Conservation (phyloP, 2,797 vertebrate species). For the Anabacerthia variegaticeps region DNA sequence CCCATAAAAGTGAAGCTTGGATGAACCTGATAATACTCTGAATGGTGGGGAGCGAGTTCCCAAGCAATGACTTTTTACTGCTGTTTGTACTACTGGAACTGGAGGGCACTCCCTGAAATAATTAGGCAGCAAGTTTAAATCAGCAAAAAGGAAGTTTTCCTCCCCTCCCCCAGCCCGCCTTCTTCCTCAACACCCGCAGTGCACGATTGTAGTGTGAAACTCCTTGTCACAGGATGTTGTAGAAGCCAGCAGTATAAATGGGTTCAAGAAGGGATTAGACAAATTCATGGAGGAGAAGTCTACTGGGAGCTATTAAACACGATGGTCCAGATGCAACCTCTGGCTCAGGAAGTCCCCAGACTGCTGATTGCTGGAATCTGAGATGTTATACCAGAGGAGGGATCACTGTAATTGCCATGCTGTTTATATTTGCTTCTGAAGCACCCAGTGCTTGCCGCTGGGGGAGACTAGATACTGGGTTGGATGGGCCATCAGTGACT, state of each 20-base stretch:
- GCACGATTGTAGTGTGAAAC: not conserved
- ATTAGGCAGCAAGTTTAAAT: not conserved
- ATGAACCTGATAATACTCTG: not conserved
- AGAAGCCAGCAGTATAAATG: constrained; percentile 34
- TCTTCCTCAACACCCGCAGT: not conserved
- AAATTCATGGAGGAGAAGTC: constrained; percentile 30
- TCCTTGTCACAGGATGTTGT: constrained; percentile 41
- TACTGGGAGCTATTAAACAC: constrained; percentile 40
- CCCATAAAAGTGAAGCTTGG: not conserved
- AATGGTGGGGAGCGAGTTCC: not conserved
- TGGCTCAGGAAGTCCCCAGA: constrained; percentile 52
- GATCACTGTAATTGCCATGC: constrained; percentile 36
- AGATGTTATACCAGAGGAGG: constrained; percentile 30
- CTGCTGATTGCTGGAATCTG: constrained; percentile 48
- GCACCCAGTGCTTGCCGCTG: not conserved
- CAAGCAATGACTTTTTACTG: not conserved
- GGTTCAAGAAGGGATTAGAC: constrained; percentile 57
- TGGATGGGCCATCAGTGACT: not conserved
- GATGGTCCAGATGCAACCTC: constrained; percentile 63
- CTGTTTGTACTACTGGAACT: not conserved
- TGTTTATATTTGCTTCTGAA: not conserved
- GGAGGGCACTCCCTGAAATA: not conserved
- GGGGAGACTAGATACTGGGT: not conserved
- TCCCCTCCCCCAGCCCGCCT: not conserved
- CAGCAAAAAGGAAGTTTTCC: not conserved